Percentiles rank a stretch among this genome's conserved stretches.
Evolutionary conservation across 2,888 invertebrate species (phyloP).

Genomic region (Falcaria lacertinaria): DNA sequence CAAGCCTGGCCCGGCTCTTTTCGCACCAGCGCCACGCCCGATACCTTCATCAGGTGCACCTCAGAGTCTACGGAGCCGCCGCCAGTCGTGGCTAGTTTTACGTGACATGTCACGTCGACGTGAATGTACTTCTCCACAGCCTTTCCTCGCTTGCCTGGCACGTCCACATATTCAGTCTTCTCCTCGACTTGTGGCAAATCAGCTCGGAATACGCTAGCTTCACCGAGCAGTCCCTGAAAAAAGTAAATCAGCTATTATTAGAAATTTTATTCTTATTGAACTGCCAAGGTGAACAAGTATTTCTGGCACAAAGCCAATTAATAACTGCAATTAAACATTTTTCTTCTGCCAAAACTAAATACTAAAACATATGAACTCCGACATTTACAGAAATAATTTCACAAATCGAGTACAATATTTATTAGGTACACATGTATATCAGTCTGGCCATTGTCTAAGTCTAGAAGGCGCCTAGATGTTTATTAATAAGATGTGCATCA

Average conservation of each 20-base stretch:
- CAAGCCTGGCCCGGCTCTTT: slow-evolving; percentile 78
- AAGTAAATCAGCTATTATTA: slow-evolving; percentile 26
- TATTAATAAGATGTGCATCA: slow-evolving; percentile 2
- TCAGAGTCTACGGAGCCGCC: slow-evolving; percentile 78
- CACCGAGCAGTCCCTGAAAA: slow-evolving; percentile 77
- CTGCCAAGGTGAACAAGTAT: slow-evolving; percentile 33
- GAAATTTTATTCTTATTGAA: slow-evolving; percentile 17
- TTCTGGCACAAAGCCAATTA: slow-evolving; percentile 37
- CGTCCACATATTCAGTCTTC: slow-evolving; percentile 79
- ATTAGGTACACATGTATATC: slow-evolving; percentile 7
- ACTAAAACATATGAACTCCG: too few species aligned
- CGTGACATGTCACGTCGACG: slow-evolving; percentile 84
- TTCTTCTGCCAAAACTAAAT: slow-evolving; percentile 40
- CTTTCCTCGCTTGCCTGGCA: slow-evolving; percentile 62
- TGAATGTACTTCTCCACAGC: slow-evolving; percentile 83
- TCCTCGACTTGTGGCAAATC: slow-evolving; percentile 84
- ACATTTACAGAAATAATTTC: slow-evolving; percentile 24
- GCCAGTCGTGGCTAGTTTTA: slow-evolving; percentile 80
- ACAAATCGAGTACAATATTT: slow-evolving; percentile 26
- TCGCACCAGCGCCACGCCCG: slow-evolving; percentile 82
- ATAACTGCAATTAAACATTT: slow-evolving; percentile 37
- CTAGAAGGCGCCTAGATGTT: slow-evolving; percentile 1
- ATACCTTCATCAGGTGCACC: slow-evolving; percentile 83
- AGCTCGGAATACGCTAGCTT: slow-evolving; percentile 84
- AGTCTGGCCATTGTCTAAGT: slow-evolving; percentile 31